Conservation (phyloP, 2,888 invertebrate genomes). For the Lasius platythorax region DNA sequence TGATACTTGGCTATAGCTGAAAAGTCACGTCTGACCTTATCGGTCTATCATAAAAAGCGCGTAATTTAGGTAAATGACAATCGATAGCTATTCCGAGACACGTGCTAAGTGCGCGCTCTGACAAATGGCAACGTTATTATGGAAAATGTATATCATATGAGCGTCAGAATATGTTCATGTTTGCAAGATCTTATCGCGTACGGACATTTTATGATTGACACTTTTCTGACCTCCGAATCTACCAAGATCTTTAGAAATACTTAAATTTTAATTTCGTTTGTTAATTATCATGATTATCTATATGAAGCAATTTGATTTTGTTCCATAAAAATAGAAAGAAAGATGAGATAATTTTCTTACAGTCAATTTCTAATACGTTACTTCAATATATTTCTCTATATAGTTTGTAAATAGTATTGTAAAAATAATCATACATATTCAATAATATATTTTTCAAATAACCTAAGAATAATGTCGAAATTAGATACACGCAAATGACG, state of each 20-base stretch:
- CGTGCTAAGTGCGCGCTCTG: slow-evolving; percentile 36
- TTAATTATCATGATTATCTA: not conserved
- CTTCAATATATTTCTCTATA: not conserved
- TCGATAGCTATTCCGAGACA: slow-evolving; percentile 55
- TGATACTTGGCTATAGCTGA: slow-evolving; percentile 15
- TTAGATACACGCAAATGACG: not conserved
- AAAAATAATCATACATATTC: not conserved
- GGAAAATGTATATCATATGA: slow-evolving; percentile 36
- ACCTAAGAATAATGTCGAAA: not conserved
- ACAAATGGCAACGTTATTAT: slow-evolving; percentile 42
- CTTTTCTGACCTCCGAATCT: slow-evolving; percentile 3
- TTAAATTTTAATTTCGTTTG: slow-evolving; percentile 2
- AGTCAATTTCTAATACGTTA: not conserved
- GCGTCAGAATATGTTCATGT: slow-evolving; percentile 9
- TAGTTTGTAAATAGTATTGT: not conserved
- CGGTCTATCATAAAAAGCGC: slow-evolving; percentile 41
- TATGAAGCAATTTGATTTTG: not conserved
- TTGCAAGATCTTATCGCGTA: slow-evolving; percentile 31
- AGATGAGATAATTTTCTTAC: not conserved
- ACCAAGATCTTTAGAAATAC: not conserved
- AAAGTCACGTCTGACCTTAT: slow-evolving; percentile 39
- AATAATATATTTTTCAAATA: not conserved
- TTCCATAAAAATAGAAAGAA: not conserved
- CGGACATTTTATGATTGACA: slow-evolving; percentile 7
- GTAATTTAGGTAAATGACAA: slow-evolving; percentile 59